phyloP scores from a whole-genome alignment of 2,113 vertebrate genomes.

The Callorhinus ursinus region DNA sequence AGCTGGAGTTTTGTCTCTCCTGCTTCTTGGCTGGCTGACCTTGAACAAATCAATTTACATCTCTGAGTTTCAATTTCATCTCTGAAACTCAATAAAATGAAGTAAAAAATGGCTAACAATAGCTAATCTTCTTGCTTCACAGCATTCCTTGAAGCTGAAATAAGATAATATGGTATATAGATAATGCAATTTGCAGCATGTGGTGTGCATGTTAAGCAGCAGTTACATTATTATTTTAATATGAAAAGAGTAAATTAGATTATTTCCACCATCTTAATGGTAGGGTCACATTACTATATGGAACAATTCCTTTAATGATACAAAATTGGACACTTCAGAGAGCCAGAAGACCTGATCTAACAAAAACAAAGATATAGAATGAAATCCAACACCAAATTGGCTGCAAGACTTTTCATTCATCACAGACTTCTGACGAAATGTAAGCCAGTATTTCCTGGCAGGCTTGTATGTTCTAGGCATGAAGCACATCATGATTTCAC shows the following conservation, averaged over 20 bases:
- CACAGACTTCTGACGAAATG: neutral
- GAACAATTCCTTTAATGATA: neutral
- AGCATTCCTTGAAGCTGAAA: neutral
- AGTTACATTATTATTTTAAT: conserved; percentile 28
- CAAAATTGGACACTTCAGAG: neutral
- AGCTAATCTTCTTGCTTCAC: neutral
- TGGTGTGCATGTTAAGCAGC: neutral
- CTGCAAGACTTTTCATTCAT: neutral
- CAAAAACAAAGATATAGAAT: neutral
- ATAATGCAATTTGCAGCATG: neutral
- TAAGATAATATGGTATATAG: neutral
- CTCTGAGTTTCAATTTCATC: neutral
- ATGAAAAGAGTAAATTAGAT: neutral
- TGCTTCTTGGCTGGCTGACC: neutral
- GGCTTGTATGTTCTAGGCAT: neutral
- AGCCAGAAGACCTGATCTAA: neutral
- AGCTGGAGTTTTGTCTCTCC: neutral
- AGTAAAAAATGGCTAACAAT: neutral
- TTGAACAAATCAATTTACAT: neutral
- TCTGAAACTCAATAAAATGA: neutral
- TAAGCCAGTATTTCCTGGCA: neutral
- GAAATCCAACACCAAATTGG: neutral
- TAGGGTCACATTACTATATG: neutral
- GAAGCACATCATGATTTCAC: neutral
- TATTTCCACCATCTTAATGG: neutral